Conservation (phyloP, 1,140 invertebrate genomes). For the Formica exsecta region DNA sequence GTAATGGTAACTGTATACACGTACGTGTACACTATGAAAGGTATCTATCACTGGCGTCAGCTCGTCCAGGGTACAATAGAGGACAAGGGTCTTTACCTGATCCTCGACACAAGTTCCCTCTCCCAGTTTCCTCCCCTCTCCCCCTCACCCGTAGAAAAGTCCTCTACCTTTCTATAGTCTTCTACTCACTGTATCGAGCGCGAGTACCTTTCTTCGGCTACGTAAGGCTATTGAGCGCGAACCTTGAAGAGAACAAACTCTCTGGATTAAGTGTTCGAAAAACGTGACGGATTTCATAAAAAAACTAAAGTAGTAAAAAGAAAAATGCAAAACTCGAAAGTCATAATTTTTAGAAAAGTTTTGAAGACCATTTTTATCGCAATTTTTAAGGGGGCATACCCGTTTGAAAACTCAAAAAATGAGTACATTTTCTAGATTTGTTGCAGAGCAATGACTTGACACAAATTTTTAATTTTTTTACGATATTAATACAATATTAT, state of each 20-base stretch:
- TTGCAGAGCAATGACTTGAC: too few species aligned
- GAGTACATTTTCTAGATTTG: too few species aligned
- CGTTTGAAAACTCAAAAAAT: too few species aligned
- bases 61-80: constrained; percentile 79
- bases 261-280: constrained; percentile 15
- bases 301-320: background rate
- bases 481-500: too few species aligned
- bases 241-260: background rate
- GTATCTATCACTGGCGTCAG: constrained; percentile 82
- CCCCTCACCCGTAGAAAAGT: background rate
- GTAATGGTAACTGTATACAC: constrained; percentile 20
- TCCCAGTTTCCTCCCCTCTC: background rate
- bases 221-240: constrained; percentile 22
- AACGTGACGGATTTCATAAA: constrained; percentile 3
- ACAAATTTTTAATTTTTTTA: too few species aligned
- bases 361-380: too few species aligned
- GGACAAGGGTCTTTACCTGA: constrained; percentile 80
- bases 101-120: constrained; percentile 74
- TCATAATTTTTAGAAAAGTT: background rate
- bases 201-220: constrained; percentile 48
- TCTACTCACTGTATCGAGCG: constrained; percentile 59
- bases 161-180: constrained; percentile 69
- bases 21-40: constrained; percentile 56
- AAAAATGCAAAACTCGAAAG: background rate
- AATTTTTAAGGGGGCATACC: background rate